Evolutionary conservation across 2,113 vertebrate species (phyloP).

Genomic region (Syngnathus scovelli): DNA sequence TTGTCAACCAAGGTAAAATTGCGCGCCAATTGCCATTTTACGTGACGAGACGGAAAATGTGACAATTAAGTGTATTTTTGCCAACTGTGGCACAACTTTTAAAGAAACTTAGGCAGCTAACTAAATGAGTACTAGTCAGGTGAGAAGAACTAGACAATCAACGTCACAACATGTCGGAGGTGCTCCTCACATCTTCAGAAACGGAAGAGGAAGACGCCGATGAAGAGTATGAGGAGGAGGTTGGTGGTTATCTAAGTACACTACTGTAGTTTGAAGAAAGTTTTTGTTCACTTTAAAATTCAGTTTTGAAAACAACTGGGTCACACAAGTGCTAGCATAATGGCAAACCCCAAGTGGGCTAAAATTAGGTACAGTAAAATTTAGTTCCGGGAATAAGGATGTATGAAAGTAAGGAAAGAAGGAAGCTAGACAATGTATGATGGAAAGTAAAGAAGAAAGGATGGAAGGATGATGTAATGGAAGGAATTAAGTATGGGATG

Average conservation of each 20-base stretch:
- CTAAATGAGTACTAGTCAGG: neutral
- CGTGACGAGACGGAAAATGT: neutral
- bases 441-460: too few species aligned
- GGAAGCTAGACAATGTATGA: neutral
- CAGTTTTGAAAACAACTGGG: neutral
- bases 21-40: neutral
- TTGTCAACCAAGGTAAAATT: neutral
- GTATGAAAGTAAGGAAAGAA: neutral
- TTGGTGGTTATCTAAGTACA: conserved; percentile 14
- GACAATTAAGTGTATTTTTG: neutral
- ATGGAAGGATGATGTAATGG: neutral
- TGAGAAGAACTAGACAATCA: neutral
- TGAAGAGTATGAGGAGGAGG: conserved; percentile 52
- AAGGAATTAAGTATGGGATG: neutral
- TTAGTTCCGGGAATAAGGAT: neutral
- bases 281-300: neutral
- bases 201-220: conserved; percentile 46
- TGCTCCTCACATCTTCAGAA: conserved; percentile 16
- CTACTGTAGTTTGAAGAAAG: neutral
- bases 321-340: neutral
- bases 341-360: neutral
- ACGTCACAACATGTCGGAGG: conserved; percentile 27
- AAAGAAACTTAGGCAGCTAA: neutral
- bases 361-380: neutral
- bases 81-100: neutral